Base-by-base conservation (phyloP, 2,888 invertebrate species). In the Mythimna lalbum region DNA sequence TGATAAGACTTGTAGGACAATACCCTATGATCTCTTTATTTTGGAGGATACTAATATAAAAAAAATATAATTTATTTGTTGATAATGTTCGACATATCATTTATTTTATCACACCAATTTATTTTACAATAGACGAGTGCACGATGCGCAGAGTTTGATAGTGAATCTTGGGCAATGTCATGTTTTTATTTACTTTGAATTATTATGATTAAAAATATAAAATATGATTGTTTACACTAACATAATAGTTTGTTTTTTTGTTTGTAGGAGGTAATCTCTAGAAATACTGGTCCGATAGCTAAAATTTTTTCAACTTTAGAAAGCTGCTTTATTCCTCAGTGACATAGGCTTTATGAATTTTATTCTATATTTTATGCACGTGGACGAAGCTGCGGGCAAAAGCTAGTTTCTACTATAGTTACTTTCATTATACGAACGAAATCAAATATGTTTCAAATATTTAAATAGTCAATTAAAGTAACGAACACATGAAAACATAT, bases 1-100 rank as follows among this genome's bases (percentile, higher is more conserved):
- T 47, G 61, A 55, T 14, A 50, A 59, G 60, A 55, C 52, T 61
- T 68, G 47, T 67, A 53, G 77, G 78, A 73, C 69, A 80, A 72
- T 67, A 72, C 59, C 65, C 72, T 77, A 57, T 49, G 69, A 57
- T 67, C 56, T 21, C 39, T 61, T 56, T 75, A 66, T 76, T 80
- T 73, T 62, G 60, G 61, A 55, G 73, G 56, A 56, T 50, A 21
- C 21, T 21, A 67, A 57, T 36, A 60, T 60, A 81, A 76, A 66
- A 36, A 43, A 14, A 14, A 43, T 19, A 43, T 31, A 59, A 81
- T 75, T 61, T 49, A 47, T 47, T 63, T 53, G 43, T 61, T 73
- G 71, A 76, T 82, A 82, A 47, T 68, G 49, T 33, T 49, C 21
- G 49, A 56, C 49, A 33, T 61, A 73, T 65, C 57, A 50, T n/a